Evolutionary conservation across 2,888 invertebrate species (phyloP), one percentile per base, ranked within the genome.

Genomic region (Aricia artaxerxes): DNA sequence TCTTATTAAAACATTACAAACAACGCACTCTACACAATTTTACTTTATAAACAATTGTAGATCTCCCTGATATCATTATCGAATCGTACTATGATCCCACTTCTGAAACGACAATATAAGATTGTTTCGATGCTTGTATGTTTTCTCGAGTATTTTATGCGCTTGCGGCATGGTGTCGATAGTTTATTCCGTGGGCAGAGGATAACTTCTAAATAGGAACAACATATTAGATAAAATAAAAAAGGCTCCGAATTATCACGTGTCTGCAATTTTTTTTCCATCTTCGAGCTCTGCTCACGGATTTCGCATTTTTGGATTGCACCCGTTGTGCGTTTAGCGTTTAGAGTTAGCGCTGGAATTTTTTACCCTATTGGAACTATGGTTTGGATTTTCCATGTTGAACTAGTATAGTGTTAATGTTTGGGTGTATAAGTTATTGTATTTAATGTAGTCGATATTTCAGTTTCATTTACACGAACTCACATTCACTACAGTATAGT

Each of bases 91-190:
- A 78, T 73, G 40, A 75, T 75, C 75, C 75, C 24, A 44, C 44
- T 75, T 49, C 11, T 75, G 11, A 75, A 75, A 75, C 44, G 49
- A 75, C 75, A 75, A 75, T 44, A 49, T 75, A 75, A 75, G 75
- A 78, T 69, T 53, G 80, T 75, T 73, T 79, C 73, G 76, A 80
- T 82, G 82, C 79, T 80, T 73, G 73, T 73, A 40, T 73, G 73
- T 57, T 80, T 81, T 81, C 78, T 78, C 80, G 82, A 80, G 79
- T 81, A 81, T 83, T 81, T 80, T 81, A 81, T 72, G 78, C 79
- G 93, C 92, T 94, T 93, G 91, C 87, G 90, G 93, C 93, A 93
- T 93, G 94, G 91, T 93, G 91, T 86, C 89, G 91, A 91, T 84
- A 81, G 75, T 79, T 80, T 49, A 13, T 53, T 76, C 76, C 49